phyloP scores from a whole-genome alignment of 2,888 invertebrate genomes.

The Dione juno region DNA sequence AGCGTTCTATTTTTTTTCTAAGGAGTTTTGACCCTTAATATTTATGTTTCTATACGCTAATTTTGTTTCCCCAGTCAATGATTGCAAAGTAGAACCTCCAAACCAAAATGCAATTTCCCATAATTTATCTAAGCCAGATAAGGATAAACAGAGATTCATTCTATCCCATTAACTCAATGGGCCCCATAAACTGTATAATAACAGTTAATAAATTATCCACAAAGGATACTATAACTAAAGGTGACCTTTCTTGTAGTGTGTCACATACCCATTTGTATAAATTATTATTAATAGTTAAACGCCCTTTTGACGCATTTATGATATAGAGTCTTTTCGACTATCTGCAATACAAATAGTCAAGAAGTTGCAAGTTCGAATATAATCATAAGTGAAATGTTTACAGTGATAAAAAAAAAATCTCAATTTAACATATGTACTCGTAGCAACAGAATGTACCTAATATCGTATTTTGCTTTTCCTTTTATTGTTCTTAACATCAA shows the following conservation, averaged over 20 bases:
- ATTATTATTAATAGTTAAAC: slow-evolving; percentile 17
- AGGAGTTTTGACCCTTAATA: too few relatives aligned
- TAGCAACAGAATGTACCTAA: background rate
- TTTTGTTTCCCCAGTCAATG: too few relatives aligned
- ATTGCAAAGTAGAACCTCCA: too few relatives aligned
- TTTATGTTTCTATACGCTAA: too few relatives aligned
- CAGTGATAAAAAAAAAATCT: background rate
- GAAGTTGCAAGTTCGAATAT: background rate
- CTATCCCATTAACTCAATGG: slow-evolving; percentile 5
- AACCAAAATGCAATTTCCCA: background rate
- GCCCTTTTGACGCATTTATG: slow-evolving; percentile 14
- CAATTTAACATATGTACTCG: background rate
- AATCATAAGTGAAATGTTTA: background rate
- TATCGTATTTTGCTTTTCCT: background rate
- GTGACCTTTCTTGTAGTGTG: slow-evolving; percentile 18
- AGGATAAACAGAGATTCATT: slow-evolving; percentile 1
- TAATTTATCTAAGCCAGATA: background rate
- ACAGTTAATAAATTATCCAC: slow-evolving; percentile 22
- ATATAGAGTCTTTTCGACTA: background rate
- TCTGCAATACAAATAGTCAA: background rate
- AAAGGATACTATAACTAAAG: slow-evolving; percentile 24
- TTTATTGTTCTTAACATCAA: background rate
- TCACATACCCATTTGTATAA: slow-evolving; percentile 15
- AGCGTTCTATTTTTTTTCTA: too few relatives aligned
- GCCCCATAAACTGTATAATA: slow-evolving; percentile 6